Conservation (phyloP, 2,113 vertebrate genomes). For the Lagopus muta region DNA sequence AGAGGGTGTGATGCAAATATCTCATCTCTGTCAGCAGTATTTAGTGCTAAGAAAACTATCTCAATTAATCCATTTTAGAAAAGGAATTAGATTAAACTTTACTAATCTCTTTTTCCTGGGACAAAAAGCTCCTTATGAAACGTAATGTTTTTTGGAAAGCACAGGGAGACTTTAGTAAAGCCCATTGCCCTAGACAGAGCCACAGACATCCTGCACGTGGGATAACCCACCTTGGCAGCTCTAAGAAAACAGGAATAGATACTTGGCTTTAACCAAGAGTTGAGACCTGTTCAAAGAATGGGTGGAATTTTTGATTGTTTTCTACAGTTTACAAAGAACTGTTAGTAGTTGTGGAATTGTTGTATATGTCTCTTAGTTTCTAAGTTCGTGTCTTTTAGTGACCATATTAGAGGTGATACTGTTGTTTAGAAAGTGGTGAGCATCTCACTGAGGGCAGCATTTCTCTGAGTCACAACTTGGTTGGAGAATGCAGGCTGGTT, state of each 20-base stretch:
- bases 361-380: not conserved
- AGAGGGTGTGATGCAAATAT: not conserved
- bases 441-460: not conserved
- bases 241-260: not conserved
- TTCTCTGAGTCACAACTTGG: not conserved
- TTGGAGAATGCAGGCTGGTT: not conserved
- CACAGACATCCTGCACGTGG: not conserved
- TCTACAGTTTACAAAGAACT: not conserved
- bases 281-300: not conserved
- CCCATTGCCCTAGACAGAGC: not conserved
- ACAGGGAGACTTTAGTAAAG: not conserved
- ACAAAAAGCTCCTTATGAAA: not conserved
- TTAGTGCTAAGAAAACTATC: not conserved
- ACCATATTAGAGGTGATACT: not conserved
- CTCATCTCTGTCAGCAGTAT: fast-evolving
- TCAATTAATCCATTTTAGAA: not conserved
- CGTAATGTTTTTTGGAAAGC: not conserved
- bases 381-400: not conserved
- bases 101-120: not conserved
- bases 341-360: not conserved
- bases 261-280: not conserved
- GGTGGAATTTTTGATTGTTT: not conserved
- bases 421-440: not conserved
- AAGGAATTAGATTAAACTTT: not conserved
- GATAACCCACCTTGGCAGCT: not conserved